Base-by-base conservation (phyloP, 1,140 invertebrate genomes). In the Euura saliciscinereae region DNA sequence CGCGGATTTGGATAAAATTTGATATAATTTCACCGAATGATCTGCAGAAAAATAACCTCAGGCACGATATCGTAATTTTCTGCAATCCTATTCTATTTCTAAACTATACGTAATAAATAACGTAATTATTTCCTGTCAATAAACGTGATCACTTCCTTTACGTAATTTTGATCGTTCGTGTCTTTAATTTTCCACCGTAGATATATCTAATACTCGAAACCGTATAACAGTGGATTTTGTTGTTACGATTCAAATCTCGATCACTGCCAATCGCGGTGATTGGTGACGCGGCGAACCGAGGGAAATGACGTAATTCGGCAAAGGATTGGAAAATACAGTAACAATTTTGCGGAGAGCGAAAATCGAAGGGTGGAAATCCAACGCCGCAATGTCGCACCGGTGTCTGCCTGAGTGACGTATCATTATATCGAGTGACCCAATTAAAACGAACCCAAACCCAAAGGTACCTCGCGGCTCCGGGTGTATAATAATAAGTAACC, bases 381-480 rank as follows among this genome's bases (percentile, higher is more conserved):
- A 28, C 28, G 28, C 28, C 28, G 28, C 46, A n/a, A 7, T 51
- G 46, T 51, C 46, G 46, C 46, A 51, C 46, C 46, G 46, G 7
- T 51, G 46, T 51, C 46, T 51, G 46, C 11, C 46, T n/a, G 46
- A 51, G 46, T 51, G 46, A 51, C 46, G 46, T 51, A 2, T 51
- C 46, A 82, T 83, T 81, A 79, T 80, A 83, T 80, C 76, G 76
- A 75, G 77, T 82, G 82, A 82, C 82, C 80, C 78, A 80, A 83
- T 83, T 83, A 83, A 81, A 79, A 78, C 46, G 46, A 51, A 51
- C 46, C 46, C 7, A 28, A 28, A 28, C 28, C 28, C 28, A 1
- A 28, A 28, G 28, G n/a, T 2, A 7, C 7, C 7, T 51, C 46
- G 7, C 46, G 46, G n/a, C 11, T 76, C 72, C 71, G 71, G 65